A percentile compares a stretch with the other conserved stretches of the same genome.
Evolutionary conservation across 1,140 invertebrate species (phyloP).

Genomic region (Proales similis): DNA sequence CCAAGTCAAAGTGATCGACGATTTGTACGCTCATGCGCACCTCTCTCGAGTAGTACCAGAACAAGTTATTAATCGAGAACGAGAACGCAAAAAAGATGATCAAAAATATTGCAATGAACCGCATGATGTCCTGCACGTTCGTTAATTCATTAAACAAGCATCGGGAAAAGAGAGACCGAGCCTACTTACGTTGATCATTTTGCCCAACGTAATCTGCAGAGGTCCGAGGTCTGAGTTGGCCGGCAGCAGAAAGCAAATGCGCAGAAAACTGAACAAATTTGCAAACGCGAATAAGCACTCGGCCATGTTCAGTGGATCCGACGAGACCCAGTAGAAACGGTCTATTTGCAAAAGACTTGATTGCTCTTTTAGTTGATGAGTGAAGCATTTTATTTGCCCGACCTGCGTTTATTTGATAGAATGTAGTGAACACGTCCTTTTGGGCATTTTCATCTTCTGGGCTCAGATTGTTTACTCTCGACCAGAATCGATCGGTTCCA

Average conservation of each 20-base stretch:
- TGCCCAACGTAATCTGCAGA: conserved; percentile 51
- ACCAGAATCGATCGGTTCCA: conserved; percentile 14
- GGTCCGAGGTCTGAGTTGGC: conserved; percentile 53
- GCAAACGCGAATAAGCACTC: conserved; percentile 46
- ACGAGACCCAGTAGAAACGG: conserved; percentile 44
- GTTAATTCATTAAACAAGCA: not conserved
- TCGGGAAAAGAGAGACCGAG: too few species aligned
- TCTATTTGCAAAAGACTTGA: conserved; percentile 41
- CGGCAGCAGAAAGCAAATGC: conserved; percentile 53
- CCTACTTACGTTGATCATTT: conserved; percentile 48
- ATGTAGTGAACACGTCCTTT: conserved; percentile 9
- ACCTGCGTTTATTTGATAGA: conserved; percentile 27
- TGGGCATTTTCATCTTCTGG: not conserved
- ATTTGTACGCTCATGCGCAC: conserved; percentile 47
- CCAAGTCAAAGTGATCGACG: conserved; percentile 35
- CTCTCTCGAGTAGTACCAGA: conserved; percentile 53
- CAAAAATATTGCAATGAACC: conserved; percentile 43
- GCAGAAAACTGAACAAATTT: conserved; percentile 49
- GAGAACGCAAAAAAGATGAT: conserved; percentile 51
- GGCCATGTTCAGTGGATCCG: conserved; percentile 44
- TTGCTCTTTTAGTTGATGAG: not conserved
- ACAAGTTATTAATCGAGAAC: conserved; percentile 52
- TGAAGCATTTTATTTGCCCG: not conserved
- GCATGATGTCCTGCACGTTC: conserved; percentile 44
- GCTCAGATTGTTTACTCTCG: not conserved